These are phyloP conservation scores for Cyrtorhinus lividipennis DNA, from an alignment of 1,140 invertebrate genomes.

Conservation along the genomic window DNA sequence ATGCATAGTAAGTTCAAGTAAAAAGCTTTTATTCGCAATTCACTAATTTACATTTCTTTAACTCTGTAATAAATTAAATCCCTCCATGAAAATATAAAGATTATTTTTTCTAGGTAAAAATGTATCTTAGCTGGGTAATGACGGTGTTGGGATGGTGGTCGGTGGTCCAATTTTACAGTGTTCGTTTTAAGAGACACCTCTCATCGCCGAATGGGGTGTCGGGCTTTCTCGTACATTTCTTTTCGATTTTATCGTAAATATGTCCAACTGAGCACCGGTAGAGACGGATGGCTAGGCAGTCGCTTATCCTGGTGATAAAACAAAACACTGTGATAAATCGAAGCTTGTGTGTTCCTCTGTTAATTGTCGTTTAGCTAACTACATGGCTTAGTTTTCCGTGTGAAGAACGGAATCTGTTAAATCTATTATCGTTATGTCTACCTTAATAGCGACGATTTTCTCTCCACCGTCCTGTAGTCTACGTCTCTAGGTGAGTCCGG, in stretches of 20 bases:
- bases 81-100: no score
- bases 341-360: not conserved
- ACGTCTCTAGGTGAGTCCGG: not conserved
- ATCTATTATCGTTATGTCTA: not conserved
- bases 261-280: constrained; percentile 4
- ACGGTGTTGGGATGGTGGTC: no score
- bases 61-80: not conserved
- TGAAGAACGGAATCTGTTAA: not conserved
- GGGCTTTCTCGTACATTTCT: not conserved
- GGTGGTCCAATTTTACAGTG: no score
- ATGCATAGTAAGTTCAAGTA: no score
- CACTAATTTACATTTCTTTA: not conserved
- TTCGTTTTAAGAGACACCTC: not conserved
- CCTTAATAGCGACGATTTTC: not conserved
- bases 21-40: no score
- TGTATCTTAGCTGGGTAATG: no score
- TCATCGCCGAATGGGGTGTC: not conserved
- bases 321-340: no score
- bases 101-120: no score
- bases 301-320: constrained; percentile 1
- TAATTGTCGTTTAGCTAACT: not conserved
- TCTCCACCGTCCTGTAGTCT: not conserved
- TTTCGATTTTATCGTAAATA: not conserved
- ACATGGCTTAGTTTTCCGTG: not conserved
- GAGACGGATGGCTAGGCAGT: not conserved